A percentile compares a stretch with the other conserved stretches of the same genome.
These are phyloP conservation scores for Anableps anableps DNA, from an alignment of 2,797 vertebrate genomes.

Conservation along the genomic window DNA sequence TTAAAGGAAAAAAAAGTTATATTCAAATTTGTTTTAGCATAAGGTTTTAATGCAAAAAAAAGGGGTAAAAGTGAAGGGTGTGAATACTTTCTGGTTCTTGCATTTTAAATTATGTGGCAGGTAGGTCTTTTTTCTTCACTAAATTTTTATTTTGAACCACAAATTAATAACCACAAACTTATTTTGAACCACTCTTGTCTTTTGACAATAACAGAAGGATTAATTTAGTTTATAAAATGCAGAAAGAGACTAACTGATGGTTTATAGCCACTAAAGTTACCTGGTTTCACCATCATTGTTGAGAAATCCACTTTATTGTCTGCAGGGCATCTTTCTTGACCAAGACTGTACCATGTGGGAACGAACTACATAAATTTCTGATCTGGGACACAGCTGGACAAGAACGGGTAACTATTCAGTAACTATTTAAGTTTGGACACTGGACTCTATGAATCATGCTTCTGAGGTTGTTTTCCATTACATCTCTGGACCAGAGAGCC, in stretches of 20 bases:
- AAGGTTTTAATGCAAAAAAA: no score
- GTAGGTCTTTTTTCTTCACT: not conserved
- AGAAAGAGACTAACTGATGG: not conserved
- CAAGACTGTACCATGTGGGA: slow-evolving; percentile 95
- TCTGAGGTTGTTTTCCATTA: slow-evolving; percentile 18
- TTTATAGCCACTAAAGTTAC: not conserved
- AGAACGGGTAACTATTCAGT: slow-evolving; percentile 85
- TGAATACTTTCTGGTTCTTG: not conserved
- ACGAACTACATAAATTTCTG: slow-evolving; percentile 98
- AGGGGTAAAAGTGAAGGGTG: not conserved
- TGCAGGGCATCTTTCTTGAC: slow-evolving; percentile 97
- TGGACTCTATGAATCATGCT: slow-evolving; percentile 8
- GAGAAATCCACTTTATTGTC: slow-evolving; percentile 50
- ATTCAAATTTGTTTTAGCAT: not conserved
- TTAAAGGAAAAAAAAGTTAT: not conserved
- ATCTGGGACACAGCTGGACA: slow-evolving; percentile 99
- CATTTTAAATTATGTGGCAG: not conserved
- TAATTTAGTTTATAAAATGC: not conserved
- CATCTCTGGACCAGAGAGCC: slow-evolving; percentile 15
- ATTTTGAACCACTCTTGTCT: not conserved
- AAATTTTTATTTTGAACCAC: not conserved
- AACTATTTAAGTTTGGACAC: slow-evolving; percentile 13
- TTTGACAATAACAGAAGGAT: not conserved
- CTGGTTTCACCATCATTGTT: slow-evolving; percentile 7
- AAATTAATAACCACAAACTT: no score